Conservation (phyloP, 92 coral and sea anemone species). For the Actinostola sp. region DNA sequence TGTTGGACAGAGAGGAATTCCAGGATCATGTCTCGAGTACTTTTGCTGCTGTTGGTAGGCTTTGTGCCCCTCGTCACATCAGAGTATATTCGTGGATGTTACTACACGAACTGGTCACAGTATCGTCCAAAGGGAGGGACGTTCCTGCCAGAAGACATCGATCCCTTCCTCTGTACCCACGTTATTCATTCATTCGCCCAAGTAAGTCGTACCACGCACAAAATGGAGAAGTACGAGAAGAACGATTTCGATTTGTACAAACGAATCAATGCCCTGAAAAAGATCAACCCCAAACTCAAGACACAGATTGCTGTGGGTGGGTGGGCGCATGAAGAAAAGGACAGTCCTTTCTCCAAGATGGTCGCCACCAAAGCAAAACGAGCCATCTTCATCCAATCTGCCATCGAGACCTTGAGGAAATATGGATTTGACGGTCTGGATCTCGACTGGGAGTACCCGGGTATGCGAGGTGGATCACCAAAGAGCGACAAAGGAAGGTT, state of each 20-base stretch:
- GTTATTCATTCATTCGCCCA: conserved; percentile 66
- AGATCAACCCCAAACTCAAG: conserved; percentile 74
- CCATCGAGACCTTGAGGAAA: conserved; percentile 55
- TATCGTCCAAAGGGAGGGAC: conserved; percentile 70
- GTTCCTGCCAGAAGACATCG: conserved; percentile 76
- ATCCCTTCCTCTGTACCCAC: conserved; percentile 74
- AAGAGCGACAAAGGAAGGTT: conserved; percentile 73
- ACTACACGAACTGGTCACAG: conserved; percentile 86
- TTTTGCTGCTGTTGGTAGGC: conserved; percentile 9
- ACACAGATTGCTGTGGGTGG: conserved; percentile 87
- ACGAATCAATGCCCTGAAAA: conserved; percentile 69
- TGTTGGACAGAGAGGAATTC: background rate
- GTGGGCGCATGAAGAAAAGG: conserved; percentile 85
- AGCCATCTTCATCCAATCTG: conserved; percentile 66
- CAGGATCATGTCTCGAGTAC: background rate
- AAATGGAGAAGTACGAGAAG: conserved; percentile 62
- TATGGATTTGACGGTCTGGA: conserved; percentile 75
- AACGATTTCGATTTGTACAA: conserved; percentile 72
- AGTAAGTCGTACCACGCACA: conserved; percentile 61
- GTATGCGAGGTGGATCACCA: conserved; percentile 79
- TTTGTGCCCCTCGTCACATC: conserved; percentile 22
- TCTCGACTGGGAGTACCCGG: conserved; percentile 87
- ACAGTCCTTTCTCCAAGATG: conserved; percentile 86
- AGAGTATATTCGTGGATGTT: conserved; percentile 68
- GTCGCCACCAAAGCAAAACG: conserved; percentile 68